Evolutionary conservation across 53 echinoderm and acorn worm species (phyloP), one percentile per base, ranked within the genome.

Genomic region (Paracentrotus lividus): DNA sequence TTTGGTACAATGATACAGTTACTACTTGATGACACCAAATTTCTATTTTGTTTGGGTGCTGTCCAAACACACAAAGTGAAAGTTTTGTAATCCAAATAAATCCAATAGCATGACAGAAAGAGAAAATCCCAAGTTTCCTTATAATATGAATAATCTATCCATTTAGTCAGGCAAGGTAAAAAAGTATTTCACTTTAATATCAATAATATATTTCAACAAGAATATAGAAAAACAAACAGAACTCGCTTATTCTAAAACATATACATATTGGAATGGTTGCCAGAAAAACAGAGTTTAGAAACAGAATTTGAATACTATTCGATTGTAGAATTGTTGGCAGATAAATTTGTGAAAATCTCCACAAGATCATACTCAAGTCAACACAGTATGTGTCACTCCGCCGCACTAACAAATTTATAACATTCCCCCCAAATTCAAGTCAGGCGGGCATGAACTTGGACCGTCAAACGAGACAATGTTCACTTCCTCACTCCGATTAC

Each of bases 401-500:
- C 21, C 36, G 21, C 36, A 21, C 18, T 72, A 72, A 72, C 26
- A 27, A 81, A 81, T 45, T 47, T n/a, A 81, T 2, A 81, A 81
- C 81, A 81, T 81, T 49, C 18, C 69, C 81, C 81, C 26, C 77
- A 24, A 81, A 45, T 76, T 76, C 76, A 6, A n/a, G 47, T 76
- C 81, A 45, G 2, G 26, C 10, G 81, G 47, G 47, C n/a, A 78
- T 78, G 78, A 78, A 78, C 78, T 26, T 34, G 8, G 36, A 86
- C 16, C 53, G 64, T 43, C 88, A 88, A 61, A 64, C 26, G 27
- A 89, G 89, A 89, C 61, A 89, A 89, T 89, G 89, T n/a, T 20
- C 56, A 64, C 24, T 89, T 58, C 88, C 89, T 89, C 12, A 14
- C 2, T 40, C 15, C 38, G 55, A 57, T 88, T 57, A 58, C 38